Conservation (phyloP, 2,888 invertebrate species). For the Dexiosoma caninum region DNA sequence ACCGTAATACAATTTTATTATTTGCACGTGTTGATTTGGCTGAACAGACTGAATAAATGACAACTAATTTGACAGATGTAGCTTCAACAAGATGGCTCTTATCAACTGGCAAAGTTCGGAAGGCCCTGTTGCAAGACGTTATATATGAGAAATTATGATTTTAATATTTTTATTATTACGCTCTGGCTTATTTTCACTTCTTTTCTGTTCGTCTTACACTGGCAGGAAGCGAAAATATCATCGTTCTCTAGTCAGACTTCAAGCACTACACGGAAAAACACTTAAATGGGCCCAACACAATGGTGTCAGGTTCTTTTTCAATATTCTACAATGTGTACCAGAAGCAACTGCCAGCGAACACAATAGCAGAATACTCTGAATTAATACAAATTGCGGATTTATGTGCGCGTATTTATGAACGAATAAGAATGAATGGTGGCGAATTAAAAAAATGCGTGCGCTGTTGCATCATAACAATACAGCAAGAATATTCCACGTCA, state of each 20-base stretch:
- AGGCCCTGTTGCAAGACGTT: too few species aligned
- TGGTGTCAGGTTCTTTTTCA: conserved; percentile 43
- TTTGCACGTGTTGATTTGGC: too few species aligned
- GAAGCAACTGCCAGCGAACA: background rate
- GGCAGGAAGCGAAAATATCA: conserved; percentile 3
- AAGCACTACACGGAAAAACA: background rate
- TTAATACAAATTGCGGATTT: conserved; percentile 36
- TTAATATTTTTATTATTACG: conserved; percentile 14
- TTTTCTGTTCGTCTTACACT: background rate
- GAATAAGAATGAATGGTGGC: background rate
- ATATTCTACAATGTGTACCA: background rate
- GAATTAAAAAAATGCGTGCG: background rate
- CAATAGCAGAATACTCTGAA: background rate
- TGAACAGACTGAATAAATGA: too few species aligned
- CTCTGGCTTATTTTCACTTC: conserved; percentile 1
- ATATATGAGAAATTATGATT: background rate
- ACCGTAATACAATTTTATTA: too few species aligned
- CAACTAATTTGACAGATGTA: too few species aligned
- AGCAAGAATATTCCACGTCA: conserved; percentile 7
- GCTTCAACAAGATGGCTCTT: too few species aligned
- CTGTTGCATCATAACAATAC: background rate
- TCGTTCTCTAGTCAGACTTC: background rate
- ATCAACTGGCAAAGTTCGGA: too few species aligned
- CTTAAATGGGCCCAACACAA: conserved; percentile 22
- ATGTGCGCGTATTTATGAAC: conserved; percentile 4